Conservation (phyloP, 2,888 invertebrate genomes). For the Dynastes maya region DNA sequence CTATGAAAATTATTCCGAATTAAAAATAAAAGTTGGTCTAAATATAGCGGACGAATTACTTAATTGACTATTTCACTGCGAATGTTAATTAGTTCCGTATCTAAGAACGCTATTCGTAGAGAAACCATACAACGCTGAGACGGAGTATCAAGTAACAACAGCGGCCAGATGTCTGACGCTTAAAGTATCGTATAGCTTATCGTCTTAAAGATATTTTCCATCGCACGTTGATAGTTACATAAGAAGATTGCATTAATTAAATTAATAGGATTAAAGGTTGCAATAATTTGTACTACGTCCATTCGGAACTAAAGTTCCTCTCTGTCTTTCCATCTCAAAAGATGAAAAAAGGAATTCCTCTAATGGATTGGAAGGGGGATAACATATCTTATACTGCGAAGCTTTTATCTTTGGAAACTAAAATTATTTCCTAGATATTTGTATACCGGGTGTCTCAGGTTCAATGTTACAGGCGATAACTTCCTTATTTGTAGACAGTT, state of each 20-base stretch:
- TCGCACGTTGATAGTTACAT: constrained; percentile 14
- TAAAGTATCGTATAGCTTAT: constrained; percentile 25
- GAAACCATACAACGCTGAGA: constrained; percentile 36
- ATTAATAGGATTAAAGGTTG: constrained; percentile 23
- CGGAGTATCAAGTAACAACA: constrained; percentile 24
- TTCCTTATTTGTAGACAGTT: too few species aligned
- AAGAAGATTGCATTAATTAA: constrained; percentile 28
- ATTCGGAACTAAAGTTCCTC: too few species aligned
- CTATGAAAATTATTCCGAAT: neutral
- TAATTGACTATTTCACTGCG: neutral
- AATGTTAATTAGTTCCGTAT: neutral
- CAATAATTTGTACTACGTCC: neutral
- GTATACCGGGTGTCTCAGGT: too few species aligned
- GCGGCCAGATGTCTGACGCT: constrained; percentile 29
- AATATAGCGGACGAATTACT: neutral
- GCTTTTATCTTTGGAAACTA: too few species aligned
- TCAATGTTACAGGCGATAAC: too few species aligned
- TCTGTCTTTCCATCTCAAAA: too few species aligned
- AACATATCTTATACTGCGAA: too few species aligned
- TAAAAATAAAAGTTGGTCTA: too few species aligned
- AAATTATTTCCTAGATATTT: too few species aligned
- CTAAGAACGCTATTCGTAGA: constrained; percentile 6
- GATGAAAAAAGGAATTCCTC: too few species aligned
- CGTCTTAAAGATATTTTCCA: constrained; percentile 28
- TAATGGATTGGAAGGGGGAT: too few species aligned